Evolutionary conservation across 2,797 vertebrate species (phyloP), one percentile per base, ranked within the genome.

Genomic region (Acrocephalus scirpaceus): DNA sequence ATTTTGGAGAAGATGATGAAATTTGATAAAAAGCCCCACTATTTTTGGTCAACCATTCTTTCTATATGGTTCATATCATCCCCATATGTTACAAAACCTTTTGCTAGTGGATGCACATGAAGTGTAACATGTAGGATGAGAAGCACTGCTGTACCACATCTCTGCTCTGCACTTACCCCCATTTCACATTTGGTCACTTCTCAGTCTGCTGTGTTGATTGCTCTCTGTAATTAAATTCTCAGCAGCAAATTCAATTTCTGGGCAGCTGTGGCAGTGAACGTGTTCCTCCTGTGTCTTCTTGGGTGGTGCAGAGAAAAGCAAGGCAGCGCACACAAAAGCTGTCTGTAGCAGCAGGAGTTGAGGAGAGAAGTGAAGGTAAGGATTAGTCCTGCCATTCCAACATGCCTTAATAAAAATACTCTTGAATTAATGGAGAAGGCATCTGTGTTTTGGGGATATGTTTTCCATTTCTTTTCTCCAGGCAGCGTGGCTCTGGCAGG

Each of bases 1-100:
- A 36, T 93, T 97, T 92, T 78, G 66, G 84, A 92, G 60, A 50
- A 91, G 67, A 58, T 85, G 54, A 69, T 64, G 47, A 69, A 54
- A 89, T 82, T 32, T 66, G 23, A 45, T 90, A 56, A 36, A 83
- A 82, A 32, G 2, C 0, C 6, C 5, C 14, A 8, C 44, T 80
- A 11, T 34, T 78, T 86, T 58, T 80, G 26, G 30, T 61, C 2
- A 7, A 2, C 44, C 7, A 26, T 79, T 72, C 18, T 80, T 91
- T 95, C 78, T 60, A 2, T 74, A 17, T 71, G n/a, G 15, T 66
- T 71, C 36, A 22, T 84, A 40, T 27, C 6, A 58, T 65, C 36
- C 36, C 25, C 57, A 8, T 53, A 5, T 21, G 11, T 62, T 73
- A 26, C 32, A 56, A 81, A 88, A 30, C 10, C 22, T 65, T 77